Conservation (phyloP, 2,113 vertebrate genomes). For the Lamprotornis superbus region DNA sequence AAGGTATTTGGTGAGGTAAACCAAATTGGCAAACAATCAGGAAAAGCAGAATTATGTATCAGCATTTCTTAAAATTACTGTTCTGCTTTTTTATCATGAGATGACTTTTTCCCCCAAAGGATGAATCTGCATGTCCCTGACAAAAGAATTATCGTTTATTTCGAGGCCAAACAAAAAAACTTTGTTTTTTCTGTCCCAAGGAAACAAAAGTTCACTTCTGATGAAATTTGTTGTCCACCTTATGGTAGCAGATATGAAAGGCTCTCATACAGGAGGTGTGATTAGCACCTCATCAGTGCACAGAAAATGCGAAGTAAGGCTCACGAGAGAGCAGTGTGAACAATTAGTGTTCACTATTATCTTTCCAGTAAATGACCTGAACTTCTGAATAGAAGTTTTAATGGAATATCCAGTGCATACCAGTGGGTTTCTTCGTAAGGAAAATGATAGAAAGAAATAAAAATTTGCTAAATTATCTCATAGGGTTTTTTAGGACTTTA, state of each 20-base stretch:
- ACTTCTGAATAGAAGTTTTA: neutral
- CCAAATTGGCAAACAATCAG: neutral
- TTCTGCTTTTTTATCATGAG: neutral
- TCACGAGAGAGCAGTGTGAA: neutral
- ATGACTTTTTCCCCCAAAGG: neutral
- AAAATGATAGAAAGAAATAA: neutral
- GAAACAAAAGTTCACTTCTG: neutral
- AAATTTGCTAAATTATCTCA: neutral
- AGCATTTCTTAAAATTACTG: neutral
- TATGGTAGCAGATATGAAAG: neutral
- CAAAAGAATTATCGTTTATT: neutral
- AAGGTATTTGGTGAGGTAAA: neutral
- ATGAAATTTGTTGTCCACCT: neutral
- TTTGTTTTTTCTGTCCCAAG: neutral
- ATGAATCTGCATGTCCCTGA: neutral
- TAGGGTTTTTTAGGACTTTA: neutral
- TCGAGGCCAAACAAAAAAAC: neutral
- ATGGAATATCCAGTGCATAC: neutral
- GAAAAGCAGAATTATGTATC: neutral
- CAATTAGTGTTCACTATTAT: neutral
- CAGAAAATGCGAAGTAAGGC: neutral
- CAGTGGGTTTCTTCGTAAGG: neutral
- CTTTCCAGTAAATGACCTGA: neutral
- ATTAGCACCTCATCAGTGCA: neutral
- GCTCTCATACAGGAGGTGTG: neutral